phyloP scores from a whole-genome alignment of 1,140 invertebrate genomes.

The Drosophila nigrodunni region DNA sequence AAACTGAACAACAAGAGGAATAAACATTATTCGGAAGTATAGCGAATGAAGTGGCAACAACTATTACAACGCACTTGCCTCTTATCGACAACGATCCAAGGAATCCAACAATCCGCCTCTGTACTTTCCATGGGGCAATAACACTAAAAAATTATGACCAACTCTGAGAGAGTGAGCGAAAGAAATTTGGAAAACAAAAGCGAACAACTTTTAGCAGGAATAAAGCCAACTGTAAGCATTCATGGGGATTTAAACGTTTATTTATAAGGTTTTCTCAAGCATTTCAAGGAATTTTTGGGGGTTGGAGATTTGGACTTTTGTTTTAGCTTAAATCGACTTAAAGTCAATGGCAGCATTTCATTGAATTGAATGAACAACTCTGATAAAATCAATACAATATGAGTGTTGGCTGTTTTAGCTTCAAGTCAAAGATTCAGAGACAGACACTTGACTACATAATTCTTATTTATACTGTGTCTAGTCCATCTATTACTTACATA shows the following conservation, averaged over 20 bases:
- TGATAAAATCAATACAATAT: slow-evolving; percentile 69
- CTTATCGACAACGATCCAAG: slow-evolving; percentile 55
- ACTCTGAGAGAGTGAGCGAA: slow-evolving; percentile 35
- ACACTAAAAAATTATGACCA: slow-evolving; percentile 82
- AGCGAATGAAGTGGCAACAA: slow-evolving; percentile 76
- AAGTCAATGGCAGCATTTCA: slow-evolving; percentile 53
- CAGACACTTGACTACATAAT: slow-evolving; percentile 33
- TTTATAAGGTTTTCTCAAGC: slow-evolving; percentile 60
- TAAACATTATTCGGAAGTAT: slow-evolving; percentile 45
- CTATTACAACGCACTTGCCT: slow-evolving; percentile 77
- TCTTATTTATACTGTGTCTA: slow-evolving; percentile 37
- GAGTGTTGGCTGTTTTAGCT: slow-evolving; percentile 42
- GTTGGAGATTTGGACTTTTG: slow-evolving; percentile 29
- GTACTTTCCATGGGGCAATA: slow-evolving; percentile 63
- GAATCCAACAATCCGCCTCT: slow-evolving; percentile 61
- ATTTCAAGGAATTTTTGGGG: slow-evolving; percentile 11
- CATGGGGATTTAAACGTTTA: slow-evolving; percentile 82
- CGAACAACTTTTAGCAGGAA: slow-evolving; percentile 56
- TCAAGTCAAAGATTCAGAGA: slow-evolving; percentile 35
- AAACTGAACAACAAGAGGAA: slow-evolving; percentile 43
- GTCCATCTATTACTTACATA: slow-evolving; percentile 21
- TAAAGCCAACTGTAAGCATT: slow-evolving; percentile 82
- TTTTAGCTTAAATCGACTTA: slow-evolving; percentile 32
- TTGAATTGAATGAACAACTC: slow-evolving; percentile 66
- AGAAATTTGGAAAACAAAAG: slow-evolving; percentile 75